phyloP scores from a whole-genome alignment of 2,888 invertebrate genomes.

The Limnephilus rhombicus region DNA sequence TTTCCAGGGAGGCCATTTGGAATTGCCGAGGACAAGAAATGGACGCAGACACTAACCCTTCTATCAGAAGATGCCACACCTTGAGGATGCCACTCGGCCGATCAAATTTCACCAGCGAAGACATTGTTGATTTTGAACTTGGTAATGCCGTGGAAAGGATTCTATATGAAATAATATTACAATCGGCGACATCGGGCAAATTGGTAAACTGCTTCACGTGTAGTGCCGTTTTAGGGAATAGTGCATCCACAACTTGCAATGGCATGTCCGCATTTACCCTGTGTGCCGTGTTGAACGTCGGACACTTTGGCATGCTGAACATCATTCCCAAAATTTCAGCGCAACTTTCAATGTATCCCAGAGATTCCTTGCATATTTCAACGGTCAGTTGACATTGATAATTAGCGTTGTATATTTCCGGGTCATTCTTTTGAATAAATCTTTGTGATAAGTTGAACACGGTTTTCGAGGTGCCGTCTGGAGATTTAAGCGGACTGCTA shows the following conservation, averaged over 20 bases:
- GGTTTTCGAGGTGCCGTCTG: conserved; percentile 50
- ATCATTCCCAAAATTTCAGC: conserved; percentile 93
- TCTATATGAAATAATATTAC: conserved; percentile 82
- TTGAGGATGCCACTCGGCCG: conserved; percentile 90
- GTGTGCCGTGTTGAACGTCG: conserved; percentile 93
- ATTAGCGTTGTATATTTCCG: conserved; percentile 69
- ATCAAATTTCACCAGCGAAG: conserved; percentile 83
- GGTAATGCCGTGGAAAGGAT: conserved; percentile 78
- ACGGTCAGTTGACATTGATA: conserved; percentile 68
- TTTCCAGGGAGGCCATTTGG: conserved; percentile 92
- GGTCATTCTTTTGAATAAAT: conserved; percentile 70
- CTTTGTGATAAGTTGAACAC: conserved; percentile 66
- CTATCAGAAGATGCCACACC: conserved; percentile 93
- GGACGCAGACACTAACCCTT: conserved; percentile 89
- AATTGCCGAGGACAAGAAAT: conserved; percentile 93
- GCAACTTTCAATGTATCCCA: conserved; percentile 91
- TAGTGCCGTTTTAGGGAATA: conserved; percentile 85
- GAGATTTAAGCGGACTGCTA: conserved; percentile 52
- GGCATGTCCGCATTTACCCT: conserved; percentile 87
- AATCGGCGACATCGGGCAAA: conserved; percentile 82
- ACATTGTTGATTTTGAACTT: conserved; percentile 75
- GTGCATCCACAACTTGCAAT: conserved; percentile 89
- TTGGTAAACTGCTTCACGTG: conserved; percentile 84
- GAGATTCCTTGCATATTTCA: conserved; percentile 86
- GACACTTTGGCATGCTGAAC: conserved; percentile 97